Percentiles rank a stretch among this genome's conserved stretches.
Conservation (phyloP, 2,888 invertebrate genomes). For the Aspidapion aeneum region DNA sequence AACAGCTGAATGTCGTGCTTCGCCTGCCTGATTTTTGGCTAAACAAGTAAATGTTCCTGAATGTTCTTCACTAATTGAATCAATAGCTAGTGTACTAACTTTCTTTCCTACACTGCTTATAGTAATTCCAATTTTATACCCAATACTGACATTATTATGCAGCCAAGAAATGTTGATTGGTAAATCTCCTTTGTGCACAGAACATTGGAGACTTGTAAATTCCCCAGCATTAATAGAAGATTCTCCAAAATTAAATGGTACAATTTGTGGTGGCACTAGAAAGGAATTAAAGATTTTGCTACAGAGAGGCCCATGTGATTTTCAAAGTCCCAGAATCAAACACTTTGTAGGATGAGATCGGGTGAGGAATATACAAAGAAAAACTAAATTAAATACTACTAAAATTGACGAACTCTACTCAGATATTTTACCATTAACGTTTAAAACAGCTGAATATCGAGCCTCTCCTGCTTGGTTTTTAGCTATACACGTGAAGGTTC, state of each 20-base stretch:
- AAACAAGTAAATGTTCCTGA: constrained; percentile 75
- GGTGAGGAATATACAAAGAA: no score
- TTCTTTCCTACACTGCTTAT: constrained; percentile 48
- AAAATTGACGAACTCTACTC: no score
- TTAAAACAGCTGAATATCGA: constrained; percentile 59
- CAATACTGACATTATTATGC: constrained; percentile 52
- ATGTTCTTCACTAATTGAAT: constrained; percentile 60
- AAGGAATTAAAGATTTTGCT: background rate
- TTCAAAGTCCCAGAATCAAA: background rate
- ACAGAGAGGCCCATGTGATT: background rate
- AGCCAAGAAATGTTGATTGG: constrained; percentile 63
- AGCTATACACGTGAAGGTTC: constrained; percentile 74
- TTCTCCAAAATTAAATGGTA: constrained; percentile 55
- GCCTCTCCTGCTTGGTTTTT: constrained; percentile 64
- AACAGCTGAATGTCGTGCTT: constrained; percentile 57
- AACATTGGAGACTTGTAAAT: constrained; percentile 64
- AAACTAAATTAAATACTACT: no score
- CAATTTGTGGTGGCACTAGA: constrained; percentile 51
- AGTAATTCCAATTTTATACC: constrained; percentile 38
- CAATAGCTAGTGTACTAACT: constrained; percentile 59
- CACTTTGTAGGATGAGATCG: background rate
- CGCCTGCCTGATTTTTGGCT: constrained; percentile 66
- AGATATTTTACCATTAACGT: constrained; percentile 69
- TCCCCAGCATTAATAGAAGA: constrained; percentile 63
- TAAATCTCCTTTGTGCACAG: constrained; percentile 67